Percentiles rank a stretch among this genome's conserved stretches.
Conservation (phyloP, 2,888 invertebrate species). For the Girardia tigrina region DNA sequence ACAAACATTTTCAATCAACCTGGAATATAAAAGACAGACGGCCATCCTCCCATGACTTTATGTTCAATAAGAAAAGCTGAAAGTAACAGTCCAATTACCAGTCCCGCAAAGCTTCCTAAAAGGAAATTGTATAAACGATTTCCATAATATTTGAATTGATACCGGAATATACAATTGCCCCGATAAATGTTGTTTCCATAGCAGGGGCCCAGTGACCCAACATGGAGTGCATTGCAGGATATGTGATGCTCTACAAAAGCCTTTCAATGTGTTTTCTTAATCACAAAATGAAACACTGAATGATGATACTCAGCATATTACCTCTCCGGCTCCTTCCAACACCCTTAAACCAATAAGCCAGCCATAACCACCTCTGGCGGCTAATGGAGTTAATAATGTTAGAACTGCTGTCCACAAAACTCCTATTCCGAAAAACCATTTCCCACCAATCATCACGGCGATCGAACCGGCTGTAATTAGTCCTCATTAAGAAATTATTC, state of each 20-base stretch:
- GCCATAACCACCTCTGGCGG: slow-evolving; percentile 60
- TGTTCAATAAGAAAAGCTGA: slow-evolving; percentile 47
- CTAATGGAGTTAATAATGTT: slow-evolving; percentile 65
- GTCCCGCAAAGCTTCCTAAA: slow-evolving; percentile 43
- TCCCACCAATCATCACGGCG: slow-evolving; percentile 70
- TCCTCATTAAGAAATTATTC: no score
- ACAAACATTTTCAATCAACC: no score
- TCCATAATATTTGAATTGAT: not conserved
- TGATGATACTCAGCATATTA: no score
- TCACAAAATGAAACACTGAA: no score
- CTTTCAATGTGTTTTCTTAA: not conserved
- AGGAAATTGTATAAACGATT: not conserved
- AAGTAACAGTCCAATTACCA: slow-evolving; percentile 47
- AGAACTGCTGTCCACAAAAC: slow-evolving; percentile 68
- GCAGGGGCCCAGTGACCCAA: slow-evolving; percentile 50
- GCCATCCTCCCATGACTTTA: slow-evolving; percentile 45
- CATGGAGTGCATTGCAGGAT: slow-evolving; percentile 48
- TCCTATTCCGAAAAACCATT: slow-evolving; percentile 67
- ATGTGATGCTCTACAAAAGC: slow-evolving; percentile 45
- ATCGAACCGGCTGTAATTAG: slow-evolving; percentile 51
- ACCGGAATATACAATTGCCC: slow-evolving; percentile 50
- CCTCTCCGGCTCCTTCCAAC: slow-evolving; percentile 70
- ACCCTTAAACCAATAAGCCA: slow-evolving; percentile 63
- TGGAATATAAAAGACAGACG: slow-evolving; percentile 48
- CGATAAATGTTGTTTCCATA: slow-evolving; percentile 44